These are phyloP conservation scores for Diacarnus erythraeanus DNA, from an alignment of 37 sponge, comb jelly and placozoan genomes.

Conservation along the genomic window DNA sequence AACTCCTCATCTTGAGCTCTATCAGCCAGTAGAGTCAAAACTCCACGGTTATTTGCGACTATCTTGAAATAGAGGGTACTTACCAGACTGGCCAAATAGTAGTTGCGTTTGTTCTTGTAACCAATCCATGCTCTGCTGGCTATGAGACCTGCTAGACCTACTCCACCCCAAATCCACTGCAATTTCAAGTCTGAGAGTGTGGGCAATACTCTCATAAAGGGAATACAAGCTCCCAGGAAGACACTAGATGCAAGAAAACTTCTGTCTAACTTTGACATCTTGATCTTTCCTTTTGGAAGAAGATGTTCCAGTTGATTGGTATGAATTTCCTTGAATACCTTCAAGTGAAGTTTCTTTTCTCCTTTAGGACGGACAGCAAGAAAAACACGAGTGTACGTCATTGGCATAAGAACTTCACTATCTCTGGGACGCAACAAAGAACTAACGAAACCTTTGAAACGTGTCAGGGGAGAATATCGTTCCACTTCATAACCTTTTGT, in stretches of 20 bases:
- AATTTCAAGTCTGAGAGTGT: constrained; percentile 22
- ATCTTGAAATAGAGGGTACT: constrained; percentile 80
- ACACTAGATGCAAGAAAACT: constrained; percentile 54
- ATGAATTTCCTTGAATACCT: constrained; percentile 83
- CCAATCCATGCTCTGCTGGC: constrained; percentile 70
- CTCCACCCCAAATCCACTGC: constrained; percentile 51
- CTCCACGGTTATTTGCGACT: constrained; percentile 87
- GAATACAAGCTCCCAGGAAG: constrained; percentile 14
- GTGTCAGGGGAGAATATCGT: not conserved
- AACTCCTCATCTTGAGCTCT: constrained; percentile 86
- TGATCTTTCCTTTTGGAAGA: constrained; percentile 82
- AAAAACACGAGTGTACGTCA: constrained; percentile 74
- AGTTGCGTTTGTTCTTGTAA: constrained; percentile 88
- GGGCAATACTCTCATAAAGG: constrained; percentile 21
- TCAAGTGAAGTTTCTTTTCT: constrained; percentile 62
- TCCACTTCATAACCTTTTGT: constrained; percentile 45
- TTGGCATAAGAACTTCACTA: not conserved
- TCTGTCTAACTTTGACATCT: constrained; percentile 72
- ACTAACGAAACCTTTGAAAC: not conserved
- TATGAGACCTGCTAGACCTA: constrained; percentile 48
- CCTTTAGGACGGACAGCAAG: constrained; percentile 65
- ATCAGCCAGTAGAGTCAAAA: constrained; percentile 74
- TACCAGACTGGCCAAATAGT: constrained; percentile 73
- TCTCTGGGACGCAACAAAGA: not conserved
- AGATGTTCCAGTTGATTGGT: constrained; percentile 70